Conservation (phyloP, 2,888 invertebrate genomes). For the Andrena bicolor region DNA sequence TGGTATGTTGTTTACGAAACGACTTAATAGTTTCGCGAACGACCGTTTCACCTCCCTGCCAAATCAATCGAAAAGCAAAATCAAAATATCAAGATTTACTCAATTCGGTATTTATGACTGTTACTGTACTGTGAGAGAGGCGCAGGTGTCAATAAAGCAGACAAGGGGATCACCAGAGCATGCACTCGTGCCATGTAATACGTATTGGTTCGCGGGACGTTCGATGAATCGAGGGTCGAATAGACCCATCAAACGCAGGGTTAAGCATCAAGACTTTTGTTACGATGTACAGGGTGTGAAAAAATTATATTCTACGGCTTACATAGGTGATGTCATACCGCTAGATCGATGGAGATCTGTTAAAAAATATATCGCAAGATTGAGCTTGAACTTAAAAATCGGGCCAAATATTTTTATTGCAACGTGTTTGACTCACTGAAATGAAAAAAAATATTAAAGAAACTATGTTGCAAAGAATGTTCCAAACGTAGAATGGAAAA, state of each 20-base stretch:
- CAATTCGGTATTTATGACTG: constrained; percentile 41
- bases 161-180: constrained; percentile 42
- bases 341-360: no score
- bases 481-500: no score
- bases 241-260: constrained; percentile 57
- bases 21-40: neutral
- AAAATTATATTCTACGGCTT: neutral
- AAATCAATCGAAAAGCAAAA: constrained; percentile 36
- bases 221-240: constrained; percentile 50
- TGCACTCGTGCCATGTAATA: constrained; percentile 41
- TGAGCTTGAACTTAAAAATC: no score
- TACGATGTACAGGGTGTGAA: constrained; percentile 60
- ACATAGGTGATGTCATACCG: neutral
- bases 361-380: no score
- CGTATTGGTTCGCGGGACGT: constrained; percentile 38
- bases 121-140: constrained; percentile 42
- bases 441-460: no score
- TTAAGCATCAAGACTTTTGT: constrained; percentile 74
- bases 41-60: neutral
- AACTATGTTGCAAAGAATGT: no score
- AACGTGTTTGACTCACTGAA: no score
- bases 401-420: no score
- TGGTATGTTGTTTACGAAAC: neutral
- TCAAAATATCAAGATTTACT: constrained; percentile 43
- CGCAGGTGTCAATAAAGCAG: constrained; percentile 45